Base-by-base conservation (phyloP, 2,113 vertebrate genomes). In the Saccopteryx bilineata region DNA sequence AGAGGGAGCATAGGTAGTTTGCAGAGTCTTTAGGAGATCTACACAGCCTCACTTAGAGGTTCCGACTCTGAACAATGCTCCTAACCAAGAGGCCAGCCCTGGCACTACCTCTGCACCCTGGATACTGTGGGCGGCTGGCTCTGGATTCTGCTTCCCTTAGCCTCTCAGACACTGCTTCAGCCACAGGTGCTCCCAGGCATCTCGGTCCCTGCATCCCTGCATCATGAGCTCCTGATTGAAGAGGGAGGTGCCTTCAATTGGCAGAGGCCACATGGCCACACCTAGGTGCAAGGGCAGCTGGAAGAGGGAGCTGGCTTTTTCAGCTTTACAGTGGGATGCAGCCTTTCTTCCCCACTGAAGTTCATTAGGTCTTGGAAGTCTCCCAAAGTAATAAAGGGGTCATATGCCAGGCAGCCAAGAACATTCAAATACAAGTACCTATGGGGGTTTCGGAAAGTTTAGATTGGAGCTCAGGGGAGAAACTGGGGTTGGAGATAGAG, bases 1-100 rank as follows among this genome's bases (percentile, higher is more conserved):
- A 79, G 61, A 83, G n/a, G n/a, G 39, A 80, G 48, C 48, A 13
- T 28, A 75, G 87, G 39, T 72, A 39, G 66, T 87, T 60, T 87
- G 8, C 11, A 14, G 65, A 81, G 21, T 13, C 7, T 85, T 84
- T 46, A 63, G 79, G 71, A 48, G 15, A 71, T 50, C 18, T 81
- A 3, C 1, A 66, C n/a, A 72, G 50, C 21, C 6, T 81, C 61
- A 28, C 13, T 78, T 60, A 72, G 48, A 61, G 23, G 0, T 48
- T 61, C 31, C 8, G 10, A 39, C 2, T 48, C 66, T 82, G 82
- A 74, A 26, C 5, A 28, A 17, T 0, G 10, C 4, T 15, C 46
- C 17, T n/a, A 6, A 24, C 52, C 9, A n/a, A 6, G 7, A 61
- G 18, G 31, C 48, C 17, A 39, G 23, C 9, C 1, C 0, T 9